phyloP scores from a whole-genome alignment of 2,888 invertebrate species.

The Xylocampa areola region DNA sequence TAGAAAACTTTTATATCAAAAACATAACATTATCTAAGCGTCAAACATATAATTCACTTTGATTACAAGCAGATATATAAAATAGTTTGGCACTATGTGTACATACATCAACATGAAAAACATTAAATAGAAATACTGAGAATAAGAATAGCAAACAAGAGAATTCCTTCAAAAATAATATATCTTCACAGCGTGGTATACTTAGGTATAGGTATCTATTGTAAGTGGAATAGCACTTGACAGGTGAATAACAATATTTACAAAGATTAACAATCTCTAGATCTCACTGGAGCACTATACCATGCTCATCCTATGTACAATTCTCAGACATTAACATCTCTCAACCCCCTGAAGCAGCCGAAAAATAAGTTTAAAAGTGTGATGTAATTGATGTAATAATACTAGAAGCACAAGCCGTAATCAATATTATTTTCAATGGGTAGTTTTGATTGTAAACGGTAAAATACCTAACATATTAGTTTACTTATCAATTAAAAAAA shows the following conservation, averaged over 20 bases:
- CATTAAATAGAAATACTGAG: conserved; percentile 70
- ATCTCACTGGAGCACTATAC: conserved; percentile 66
- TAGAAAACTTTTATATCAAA: conserved; percentile 49
- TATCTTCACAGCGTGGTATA: conserved; percentile 76
- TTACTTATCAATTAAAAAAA: conserved; percentile 14
- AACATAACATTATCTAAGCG: conserved; percentile 57
- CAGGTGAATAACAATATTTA: conserved; percentile 84
- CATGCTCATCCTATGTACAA: conserved; percentile 56
- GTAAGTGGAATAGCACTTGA: conserved; percentile 78
- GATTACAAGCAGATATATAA: conserved; percentile 72
- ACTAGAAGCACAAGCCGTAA: conserved; percentile 48
- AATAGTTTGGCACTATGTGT: conserved; percentile 85
- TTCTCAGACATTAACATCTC: conserved; percentile 52
- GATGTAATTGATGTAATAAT: conserved; percentile 47
- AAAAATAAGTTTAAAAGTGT: conserved; percentile 32
- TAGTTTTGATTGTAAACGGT: conserved; percentile 17
- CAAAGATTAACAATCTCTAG: conserved; percentile 80
- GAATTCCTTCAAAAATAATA: conserved; percentile 74
- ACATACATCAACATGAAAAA: conserved; percentile 69
- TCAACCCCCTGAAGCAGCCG: conserved; percentile 45
- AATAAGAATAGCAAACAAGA: conserved; percentile 73
- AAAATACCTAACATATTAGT: conserved; percentile 19
- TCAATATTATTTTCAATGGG: conserved; percentile 19
- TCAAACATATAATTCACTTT: conserved; percentile 57
- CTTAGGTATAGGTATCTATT: conserved; percentile 63